Evolutionary conservation across 2,113 vertebrate genomes (phyloP).

Genomic region (Fukomys damarensis): DNA sequence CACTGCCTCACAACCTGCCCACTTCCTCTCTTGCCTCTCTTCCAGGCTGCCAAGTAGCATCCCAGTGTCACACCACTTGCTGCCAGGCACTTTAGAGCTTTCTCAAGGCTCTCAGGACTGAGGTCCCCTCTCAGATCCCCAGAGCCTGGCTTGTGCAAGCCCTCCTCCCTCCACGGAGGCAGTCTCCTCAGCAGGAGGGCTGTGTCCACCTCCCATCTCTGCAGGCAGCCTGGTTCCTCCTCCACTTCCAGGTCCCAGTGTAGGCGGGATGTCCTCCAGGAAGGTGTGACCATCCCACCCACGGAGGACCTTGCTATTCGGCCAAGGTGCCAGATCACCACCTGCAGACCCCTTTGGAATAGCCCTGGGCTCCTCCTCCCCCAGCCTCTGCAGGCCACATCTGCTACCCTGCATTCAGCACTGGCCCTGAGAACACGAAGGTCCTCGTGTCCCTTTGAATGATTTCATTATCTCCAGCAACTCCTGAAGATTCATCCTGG

Average conservation of each 20-base stretch:
- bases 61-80: rapidly evolving
- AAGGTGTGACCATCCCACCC: background rate
- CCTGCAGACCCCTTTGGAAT: background rate
- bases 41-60: background rate
- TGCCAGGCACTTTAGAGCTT: too few relatives aligned
- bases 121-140: background rate
- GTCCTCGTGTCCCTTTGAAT: background rate
- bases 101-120: background rate
- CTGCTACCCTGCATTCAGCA: background rate
- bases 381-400: background rate
- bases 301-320: rapidly evolving
- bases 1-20: background rate
- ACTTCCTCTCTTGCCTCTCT: background rate
- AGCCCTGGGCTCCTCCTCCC: background rate
- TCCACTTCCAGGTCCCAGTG: background rate
- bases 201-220: background rate
- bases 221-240: background rate
- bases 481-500: background rate
- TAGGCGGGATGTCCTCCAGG: rapidly evolving
- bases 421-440: rapidly evolving
- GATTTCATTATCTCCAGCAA: background rate
- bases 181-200: rapidly evolving
- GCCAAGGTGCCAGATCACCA: background rate
- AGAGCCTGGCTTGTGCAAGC: background rate
- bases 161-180: too few relatives aligned